These are phyloP conservation scores for Myathropa florea DNA, from an alignment of 2,888 invertebrate genomes.

Conservation along the genomic window DNA sequence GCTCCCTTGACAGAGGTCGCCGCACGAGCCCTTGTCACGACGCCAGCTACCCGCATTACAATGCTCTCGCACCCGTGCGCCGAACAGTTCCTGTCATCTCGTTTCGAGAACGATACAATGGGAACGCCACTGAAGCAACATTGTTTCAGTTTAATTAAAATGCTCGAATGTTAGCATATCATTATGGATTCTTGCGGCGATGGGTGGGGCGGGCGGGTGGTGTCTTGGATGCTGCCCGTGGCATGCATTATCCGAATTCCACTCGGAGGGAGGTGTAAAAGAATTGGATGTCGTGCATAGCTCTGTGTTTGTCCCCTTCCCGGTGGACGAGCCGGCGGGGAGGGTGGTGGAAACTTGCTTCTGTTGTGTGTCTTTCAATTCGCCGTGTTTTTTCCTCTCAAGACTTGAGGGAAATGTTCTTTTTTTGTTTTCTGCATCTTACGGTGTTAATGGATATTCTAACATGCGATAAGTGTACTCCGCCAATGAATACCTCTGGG, in stretches of 20 bases:
- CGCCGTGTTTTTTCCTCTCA: background rate
- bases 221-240: background rate
- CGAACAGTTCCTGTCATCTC: constrained; percentile 38
- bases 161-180: constrained; percentile 70
- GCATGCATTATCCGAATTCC: constrained; percentile 37
- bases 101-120: constrained; percentile 47
- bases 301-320: background rate
- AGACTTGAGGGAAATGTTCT: background rate
- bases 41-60: constrained; percentile 47
- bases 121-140: constrained; percentile 56
- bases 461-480: constrained; percentile 62
- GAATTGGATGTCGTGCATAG: constrained; percentile 48
- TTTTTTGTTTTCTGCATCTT: background rate
- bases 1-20: constrained; percentile 50
- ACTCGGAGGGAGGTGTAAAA: constrained; percentile 46
- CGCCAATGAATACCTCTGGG: constrained; percentile 35
- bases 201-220: background rate
- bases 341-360: constrained; percentile 9
- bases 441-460: constrained; percentile 66
- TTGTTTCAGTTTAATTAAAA: constrained; percentile 71
- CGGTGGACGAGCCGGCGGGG: too few species aligned
- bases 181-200: constrained; percentile 57
- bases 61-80: background rate
- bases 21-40: constrained; percentile 51
- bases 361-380: constrained; percentile 4